phyloP scores from a whole-genome alignment of 2,888 invertebrate genomes.

The Lepidochitona cinerea region DNA sequence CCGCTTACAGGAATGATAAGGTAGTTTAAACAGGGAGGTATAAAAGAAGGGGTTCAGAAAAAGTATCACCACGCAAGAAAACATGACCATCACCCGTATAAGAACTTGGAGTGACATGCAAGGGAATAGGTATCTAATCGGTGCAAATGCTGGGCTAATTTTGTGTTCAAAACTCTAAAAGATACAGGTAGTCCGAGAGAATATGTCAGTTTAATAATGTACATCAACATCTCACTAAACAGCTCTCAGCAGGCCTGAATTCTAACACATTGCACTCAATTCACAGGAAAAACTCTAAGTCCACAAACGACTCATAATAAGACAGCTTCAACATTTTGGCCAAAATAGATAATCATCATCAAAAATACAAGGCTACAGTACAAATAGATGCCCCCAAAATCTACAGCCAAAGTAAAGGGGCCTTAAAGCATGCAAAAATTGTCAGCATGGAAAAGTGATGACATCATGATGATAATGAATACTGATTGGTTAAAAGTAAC shows the following conservation, averaged over 20 bases:
- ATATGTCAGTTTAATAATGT: too few species aligned
- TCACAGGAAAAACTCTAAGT: neutral
- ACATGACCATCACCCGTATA: too few species aligned
- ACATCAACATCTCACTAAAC: neutral
- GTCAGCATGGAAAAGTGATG: slow-evolving; percentile 38
- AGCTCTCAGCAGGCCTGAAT: neutral
- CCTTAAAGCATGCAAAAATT: slow-evolving; percentile 25
- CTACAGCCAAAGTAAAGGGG: neutral
- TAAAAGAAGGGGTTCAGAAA: too few species aligned
- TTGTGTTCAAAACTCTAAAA: too few species aligned
- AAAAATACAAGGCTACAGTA: slow-evolving; percentile 1
- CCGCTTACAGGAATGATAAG: too few species aligned
- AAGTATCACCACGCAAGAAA: too few species aligned
- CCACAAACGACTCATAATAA: neutral
- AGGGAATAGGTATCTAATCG: too few species aligned
- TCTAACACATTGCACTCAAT: neutral
- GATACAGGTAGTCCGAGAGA: too few species aligned
- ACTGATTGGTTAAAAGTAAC: neutral
- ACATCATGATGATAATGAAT: neutral
- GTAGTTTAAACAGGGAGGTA: too few species aligned
- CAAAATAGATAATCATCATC: neutral
- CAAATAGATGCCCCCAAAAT: slow-evolving; percentile 1
- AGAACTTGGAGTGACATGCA: too few species aligned
- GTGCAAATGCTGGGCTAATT: too few species aligned
- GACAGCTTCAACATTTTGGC: slow-evolving; percentile 1